Conservation (phyloP, 2,113 vertebrate genomes). For the Condylura cristata region DNA sequence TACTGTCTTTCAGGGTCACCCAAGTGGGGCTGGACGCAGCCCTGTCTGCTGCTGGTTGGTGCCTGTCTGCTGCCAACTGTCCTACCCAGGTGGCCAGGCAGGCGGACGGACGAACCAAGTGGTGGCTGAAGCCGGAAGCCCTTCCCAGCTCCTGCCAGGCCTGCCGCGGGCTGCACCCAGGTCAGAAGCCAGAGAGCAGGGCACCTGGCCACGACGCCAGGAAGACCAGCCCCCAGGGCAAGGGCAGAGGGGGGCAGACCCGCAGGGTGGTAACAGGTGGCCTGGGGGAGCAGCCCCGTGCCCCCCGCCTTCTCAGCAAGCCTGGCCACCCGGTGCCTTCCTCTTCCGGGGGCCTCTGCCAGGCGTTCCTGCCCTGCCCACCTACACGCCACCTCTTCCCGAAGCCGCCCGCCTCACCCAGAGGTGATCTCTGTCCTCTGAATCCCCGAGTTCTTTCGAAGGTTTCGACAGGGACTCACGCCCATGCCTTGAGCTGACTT, state of each 20-base stretch:
- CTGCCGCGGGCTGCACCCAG: background rate
- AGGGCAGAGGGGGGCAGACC: background rate
- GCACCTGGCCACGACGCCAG: background rate
- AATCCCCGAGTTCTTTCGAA: background rate
- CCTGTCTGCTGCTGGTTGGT: background rate
- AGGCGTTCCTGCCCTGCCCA: background rate
- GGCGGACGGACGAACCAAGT: too few relatives aligned
- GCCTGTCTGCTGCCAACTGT: background rate
- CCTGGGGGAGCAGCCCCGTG: background rate
- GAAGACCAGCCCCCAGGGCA: background rate
- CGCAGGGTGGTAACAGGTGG: rapidly evolving
- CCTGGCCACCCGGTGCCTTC: background rate
- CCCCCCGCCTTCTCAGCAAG: background rate
- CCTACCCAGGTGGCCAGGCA: background rate
- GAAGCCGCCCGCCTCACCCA: background rate
- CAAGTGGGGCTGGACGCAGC: background rate
- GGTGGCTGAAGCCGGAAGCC: background rate
- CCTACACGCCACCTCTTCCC: background rate
- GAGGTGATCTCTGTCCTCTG: background rate
- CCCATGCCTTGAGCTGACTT: background rate
- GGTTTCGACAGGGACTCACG: background rate
- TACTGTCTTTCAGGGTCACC: background rate
- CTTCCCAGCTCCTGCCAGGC: background rate
- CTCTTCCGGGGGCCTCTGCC: rapidly evolving
- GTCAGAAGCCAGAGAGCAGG: background rate